Conservation (phyloP, 2,888 invertebrate genomes). For the Pantelozetes paolii region DNA sequence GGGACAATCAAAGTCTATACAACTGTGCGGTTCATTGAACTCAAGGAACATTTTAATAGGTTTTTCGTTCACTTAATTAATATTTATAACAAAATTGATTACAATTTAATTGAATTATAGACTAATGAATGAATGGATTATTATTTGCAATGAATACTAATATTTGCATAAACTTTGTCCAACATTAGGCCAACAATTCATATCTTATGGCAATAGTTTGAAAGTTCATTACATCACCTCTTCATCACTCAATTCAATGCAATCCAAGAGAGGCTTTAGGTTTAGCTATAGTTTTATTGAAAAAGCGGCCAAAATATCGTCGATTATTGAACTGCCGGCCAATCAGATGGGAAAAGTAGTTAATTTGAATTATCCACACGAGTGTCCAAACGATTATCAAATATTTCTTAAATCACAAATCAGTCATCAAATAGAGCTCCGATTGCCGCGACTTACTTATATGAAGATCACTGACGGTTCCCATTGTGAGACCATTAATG, state of each 20-base stretch:
- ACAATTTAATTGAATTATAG: no score
- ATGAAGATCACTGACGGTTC: conserved; percentile 16
- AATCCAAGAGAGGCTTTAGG: conserved; percentile 35
- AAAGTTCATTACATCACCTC: conserved; percentile 25
- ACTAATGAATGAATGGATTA: no score
- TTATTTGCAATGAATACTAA: no score
- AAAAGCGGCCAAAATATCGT: neutral
- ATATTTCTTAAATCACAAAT: conserved; percentile 46
- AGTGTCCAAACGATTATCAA: conserved; percentile 57
- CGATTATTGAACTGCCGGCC: conserved; percentile 54
- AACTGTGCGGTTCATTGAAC: conserved; percentile 38
- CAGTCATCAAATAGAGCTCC: conserved; percentile 44
- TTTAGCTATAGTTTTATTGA: conserved; percentile 33
- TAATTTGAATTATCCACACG: conserved; percentile 61
- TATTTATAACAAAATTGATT: neutral
- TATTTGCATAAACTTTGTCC: no score
- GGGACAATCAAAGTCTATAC: conserved; percentile 16
- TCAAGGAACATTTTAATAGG: conserved; percentile 19
- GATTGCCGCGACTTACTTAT: conserved; percentile 52
- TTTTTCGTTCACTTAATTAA: neutral
- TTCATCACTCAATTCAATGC: conserved; percentile 8
- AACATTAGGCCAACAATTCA: conserved; percentile 38
- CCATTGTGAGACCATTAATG: neutral
- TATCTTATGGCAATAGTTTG: conserved; percentile 34
- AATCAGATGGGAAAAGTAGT: conserved; percentile 56